A percentile compares a stretch with the other conserved stretches of the same genome.
Conservation (phyloP, 64 coral and sea anemone species). For the Porites australiensis region DNA sequence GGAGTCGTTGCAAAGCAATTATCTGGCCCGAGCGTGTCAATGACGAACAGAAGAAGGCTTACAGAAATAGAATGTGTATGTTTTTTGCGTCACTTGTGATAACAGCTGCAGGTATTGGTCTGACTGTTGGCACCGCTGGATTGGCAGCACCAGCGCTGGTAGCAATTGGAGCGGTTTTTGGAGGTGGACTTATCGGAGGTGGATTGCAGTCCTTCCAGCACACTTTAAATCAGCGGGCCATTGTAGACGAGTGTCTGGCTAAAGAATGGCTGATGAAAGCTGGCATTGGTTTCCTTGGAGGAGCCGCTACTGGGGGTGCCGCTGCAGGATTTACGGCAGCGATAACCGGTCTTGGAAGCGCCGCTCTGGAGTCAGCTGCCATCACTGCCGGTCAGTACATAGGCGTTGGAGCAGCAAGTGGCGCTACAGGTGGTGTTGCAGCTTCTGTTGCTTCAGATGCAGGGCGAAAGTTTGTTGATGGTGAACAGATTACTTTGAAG, state of each 20-base stretch:
- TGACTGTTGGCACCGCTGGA: slow-evolving; percentile 6
- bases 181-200: slow-evolving; percentile 30
- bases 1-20: slow-evolving; percentile 31
- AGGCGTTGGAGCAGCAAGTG: slow-evolving; percentile 36
- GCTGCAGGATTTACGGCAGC: slow-evolving; percentile 54
- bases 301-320: slow-evolving; percentile 43
- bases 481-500: slow-evolving; percentile 41
- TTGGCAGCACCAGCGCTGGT: slow-evolving; percentile 27
- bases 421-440: slow-evolving; percentile 26
- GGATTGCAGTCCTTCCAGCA: slow-evolving; percentile 7
- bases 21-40: slow-evolving; percentile 68
- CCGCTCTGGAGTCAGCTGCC: slow-evolving; percentile 29
- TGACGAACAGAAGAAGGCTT: slow-evolving; percentile 39
- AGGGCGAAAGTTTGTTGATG: slow-evolving; percentile 28
- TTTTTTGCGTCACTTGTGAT: slow-evolving; percentile 11
- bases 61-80: neutral
- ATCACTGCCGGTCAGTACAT: slow-evolving; percentile 11
- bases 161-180: slow-evolving; percentile 4
- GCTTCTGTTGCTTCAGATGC: slow-evolving; percentile 36
- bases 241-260: slow-evolving; percentile 20
- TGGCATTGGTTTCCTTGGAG: slow-evolving; percentile 35
- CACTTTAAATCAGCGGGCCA: slow-evolving; percentile 10
- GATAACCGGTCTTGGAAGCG: slow-evolving; percentile 49
- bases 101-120: neutral
- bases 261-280: slow-evolving; percentile 14